Base-by-base conservation (phyloP, 2,888 invertebrate species). In the Meiosimyza platycephala region DNA sequence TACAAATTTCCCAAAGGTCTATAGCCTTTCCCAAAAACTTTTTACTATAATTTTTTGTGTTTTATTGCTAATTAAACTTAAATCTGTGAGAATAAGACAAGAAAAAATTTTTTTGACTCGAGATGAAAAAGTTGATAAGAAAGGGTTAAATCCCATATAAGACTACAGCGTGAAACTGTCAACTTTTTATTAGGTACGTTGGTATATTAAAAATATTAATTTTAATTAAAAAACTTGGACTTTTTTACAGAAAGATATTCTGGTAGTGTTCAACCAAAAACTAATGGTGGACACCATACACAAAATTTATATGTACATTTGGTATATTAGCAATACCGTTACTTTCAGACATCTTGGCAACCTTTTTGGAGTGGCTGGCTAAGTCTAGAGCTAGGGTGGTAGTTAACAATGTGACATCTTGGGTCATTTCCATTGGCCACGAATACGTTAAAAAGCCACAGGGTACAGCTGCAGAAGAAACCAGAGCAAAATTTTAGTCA, bases 401-500 rank as follows among this genome's bases (percentile, higher is more conserved):
- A 13, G 71, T 78, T 11, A 12, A 71, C 6, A 40, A 68, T 16
- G 69, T 77, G 11, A 28, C 73, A 12, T n/a, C 54, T 22, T 77
- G 72, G 64, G 33, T 77, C 22, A 63, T 77, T 47, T 71, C 73
- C 1, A 62, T 76, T 51, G 72, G 75, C 2, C 60, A 72, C 11
- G 70, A 74, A 55, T 76, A 71, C 18, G 63, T 78, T 7, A 76
- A 74, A 57, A 78, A 74, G 77, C 77, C 77, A n/a, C 60, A 60
- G 51, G 71, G 57, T 18, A 4, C 15, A 2, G 72, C 55, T 12
- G 67, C 62, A 5, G 9, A 18, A 12, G 48, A 55, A n/a, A 75
- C 40, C 0, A 40, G 51, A 40, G 13, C 12, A 0, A 70, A 74
- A 57, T 75, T 73, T 48, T 57, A 28, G 1, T 11, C 2, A 78